Percentiles rank a stretch among this genome's conserved stretches.
These are phyloP conservation scores for Drosophila baimaii DNA, from an alignment of 1,140 invertebrate species.

Conservation along the genomic window DNA sequence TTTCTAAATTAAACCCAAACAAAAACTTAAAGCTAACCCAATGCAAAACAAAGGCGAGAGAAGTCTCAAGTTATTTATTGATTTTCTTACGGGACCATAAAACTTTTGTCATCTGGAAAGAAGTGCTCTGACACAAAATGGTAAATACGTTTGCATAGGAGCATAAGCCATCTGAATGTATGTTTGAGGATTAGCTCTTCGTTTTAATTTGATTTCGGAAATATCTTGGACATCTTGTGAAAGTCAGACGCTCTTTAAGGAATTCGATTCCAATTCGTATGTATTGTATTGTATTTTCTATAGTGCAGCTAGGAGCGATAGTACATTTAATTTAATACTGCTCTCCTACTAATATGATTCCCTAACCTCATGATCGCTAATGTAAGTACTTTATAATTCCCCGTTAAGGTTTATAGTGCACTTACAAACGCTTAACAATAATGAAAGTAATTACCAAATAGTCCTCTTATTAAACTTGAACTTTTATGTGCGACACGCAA, in stretches of 20 bases:
- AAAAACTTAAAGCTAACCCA: conserved; percentile 32
- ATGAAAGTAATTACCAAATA: conserved; percentile 65
- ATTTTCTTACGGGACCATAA: conserved; percentile 52
- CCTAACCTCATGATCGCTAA: background rate
- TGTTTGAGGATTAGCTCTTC: conserved; percentile 47
- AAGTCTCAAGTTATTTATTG: conserved; percentile 64
- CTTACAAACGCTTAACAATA: conserved; percentile 64
- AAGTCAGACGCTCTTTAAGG: background rate
- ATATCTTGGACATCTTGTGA: conserved; percentile 42
- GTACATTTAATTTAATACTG: background rate
- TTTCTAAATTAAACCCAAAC: conserved; percentile 1
- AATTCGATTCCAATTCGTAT: background rate
- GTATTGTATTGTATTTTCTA: background rate
- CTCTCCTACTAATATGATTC: background rate
- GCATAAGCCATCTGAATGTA: conserved; percentile 42
- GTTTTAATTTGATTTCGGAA: conserved; percentile 70
- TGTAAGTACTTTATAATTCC: background rate
- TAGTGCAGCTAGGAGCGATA: background rate
- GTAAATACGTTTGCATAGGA: background rate
- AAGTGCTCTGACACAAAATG: background rate
- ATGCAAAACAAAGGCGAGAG: conserved; percentile 23
- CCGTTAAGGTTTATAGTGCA: conserved; percentile 23
- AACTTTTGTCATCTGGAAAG: conserved; percentile 45
- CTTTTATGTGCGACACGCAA: conserved; percentile 64
- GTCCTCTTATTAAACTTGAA: conserved; percentile 63